A percentile compares a stretch with the other conserved stretches of the same genome.
phyloP scores from a whole-genome alignment of 2,888 invertebrate genomes.

The Pyrgus malvae region DNA sequence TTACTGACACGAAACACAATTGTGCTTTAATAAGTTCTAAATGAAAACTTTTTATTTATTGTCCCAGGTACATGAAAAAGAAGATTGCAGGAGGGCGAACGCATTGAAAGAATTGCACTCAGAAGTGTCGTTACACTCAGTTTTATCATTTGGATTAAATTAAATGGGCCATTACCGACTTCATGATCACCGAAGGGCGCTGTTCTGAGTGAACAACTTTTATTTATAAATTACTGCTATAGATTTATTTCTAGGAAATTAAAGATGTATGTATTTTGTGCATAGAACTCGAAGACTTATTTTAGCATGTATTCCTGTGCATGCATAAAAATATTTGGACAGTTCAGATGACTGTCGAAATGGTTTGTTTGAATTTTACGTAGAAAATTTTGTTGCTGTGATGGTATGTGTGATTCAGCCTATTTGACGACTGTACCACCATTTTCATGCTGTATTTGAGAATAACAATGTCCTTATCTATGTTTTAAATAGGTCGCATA shows the following conservation, averaged over 20 bases:
- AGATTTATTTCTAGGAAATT: slow-evolving; percentile 29
- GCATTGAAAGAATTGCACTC: slow-evolving; percentile 41
- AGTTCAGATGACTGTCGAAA: slow-evolving; percentile 18
- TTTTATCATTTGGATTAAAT: slow-evolving; percentile 35
- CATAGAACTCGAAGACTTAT: slow-evolving; percentile 54
- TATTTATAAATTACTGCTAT: slow-evolving; percentile 27
- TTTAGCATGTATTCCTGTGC: slow-evolving; percentile 49
- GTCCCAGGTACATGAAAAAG: slow-evolving; percentile 61
- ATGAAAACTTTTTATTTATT: slow-evolving; percentile 44
- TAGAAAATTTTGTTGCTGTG: slow-evolving; percentile 23
- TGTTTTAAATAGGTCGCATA: too few relatives aligned
- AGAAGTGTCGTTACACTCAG: slow-evolving; percentile 27
- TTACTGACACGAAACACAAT: too few relatives aligned
- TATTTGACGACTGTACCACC: not conserved
- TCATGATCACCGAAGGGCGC: slow-evolving; percentile 30
- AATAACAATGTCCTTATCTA: too few relatives aligned
- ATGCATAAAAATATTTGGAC: slow-evolving; percentile 39
- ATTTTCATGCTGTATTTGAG: not conserved
- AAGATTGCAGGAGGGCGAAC: slow-evolving; percentile 51
- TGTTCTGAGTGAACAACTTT: slow-evolving; percentile 23
- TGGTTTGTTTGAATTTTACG: slow-evolving; percentile 30
- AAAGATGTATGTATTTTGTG: slow-evolving; percentile 37
- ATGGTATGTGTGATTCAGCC: slow-evolving; percentile 3
- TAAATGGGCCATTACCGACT: slow-evolving; percentile 34
- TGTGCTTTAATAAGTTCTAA: too few relatives aligned